Evolutionary conservation across 1,140 invertebrate species (phyloP), one percentile per base, ranked within the genome.

Genomic region (Centruroides sculpturatus): DNA sequence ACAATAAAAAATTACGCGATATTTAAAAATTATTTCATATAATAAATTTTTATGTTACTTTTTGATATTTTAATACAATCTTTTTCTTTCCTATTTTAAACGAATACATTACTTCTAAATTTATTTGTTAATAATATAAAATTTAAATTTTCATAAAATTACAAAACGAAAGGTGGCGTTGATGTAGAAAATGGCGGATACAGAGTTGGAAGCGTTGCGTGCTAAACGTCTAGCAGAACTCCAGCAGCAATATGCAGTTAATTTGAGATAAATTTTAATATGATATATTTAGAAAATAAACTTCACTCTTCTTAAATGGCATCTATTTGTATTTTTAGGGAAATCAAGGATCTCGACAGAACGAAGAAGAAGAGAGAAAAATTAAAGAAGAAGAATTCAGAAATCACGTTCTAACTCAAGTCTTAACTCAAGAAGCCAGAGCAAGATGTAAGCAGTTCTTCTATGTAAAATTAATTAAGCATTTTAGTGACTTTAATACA

Each of bases 341-440:
- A 59, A n/a, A 35, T 58, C 62, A 47, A 41, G 56, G 48, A 64
- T 55, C 56, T 48, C 35, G 63, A 68, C 79, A 78, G 68, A 79
- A 82, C 71, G 79, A 78, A 1, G 81, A 83, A 59, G 81, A 89
- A 71, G 85, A 91, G 68, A 80, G 83, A 67, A 79, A 81, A 73
- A 81, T 81, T 61, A 82, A 84, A 64, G 85, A 89, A 76, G 84
- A 87, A 73, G 89, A 94, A 63, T 85, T 89, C 72, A 90, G 86
- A 78, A 83, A 96, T 75, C 81, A 82, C 35, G 93, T 96, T 70
- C 77, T 97, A 4, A 80, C 86, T 55, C 87, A 91, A 80, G 83
- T 93, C 56, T 77, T 97, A 12, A 86, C 89, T 74, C 92, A 97
- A 74, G 81, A 86, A 69, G 92, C 93, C 10, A 81, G 92, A 78